A percentile compares a stretch with the other conserved stretches of the same genome.
Evolutionary conservation across 2,888 invertebrate genomes (phyloP).

Genomic region (Teinopalpus imperialis): DNA sequence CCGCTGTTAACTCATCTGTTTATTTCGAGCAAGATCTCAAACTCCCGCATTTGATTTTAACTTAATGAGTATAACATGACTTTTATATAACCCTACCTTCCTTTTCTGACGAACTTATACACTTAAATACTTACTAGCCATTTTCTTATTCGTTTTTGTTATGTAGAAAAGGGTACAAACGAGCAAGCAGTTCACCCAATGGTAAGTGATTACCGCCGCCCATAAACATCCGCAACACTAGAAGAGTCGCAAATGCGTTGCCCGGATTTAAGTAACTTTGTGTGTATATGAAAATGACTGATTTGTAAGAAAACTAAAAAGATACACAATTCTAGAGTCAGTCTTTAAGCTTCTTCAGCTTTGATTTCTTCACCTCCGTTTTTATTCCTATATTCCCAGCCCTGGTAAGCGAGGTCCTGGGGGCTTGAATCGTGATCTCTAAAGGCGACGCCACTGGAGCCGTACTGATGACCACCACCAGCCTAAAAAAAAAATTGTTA

Average conservation of each 20-base stretch:
- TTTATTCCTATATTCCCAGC: conserved; percentile 85
- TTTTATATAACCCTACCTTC: not conserved
- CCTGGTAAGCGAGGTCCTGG: conserved; percentile 88
- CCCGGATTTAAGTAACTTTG: too few species aligned
- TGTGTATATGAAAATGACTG: not conserved
- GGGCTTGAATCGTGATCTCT: conserved; percentile 80
- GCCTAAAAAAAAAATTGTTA: too few species aligned
- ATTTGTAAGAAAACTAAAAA: not conserved
- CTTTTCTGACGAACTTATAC: not conserved
- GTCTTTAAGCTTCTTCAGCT: conserved; percentile 59
- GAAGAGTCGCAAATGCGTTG: too few species aligned
- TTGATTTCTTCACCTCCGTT: conserved; percentile 75
- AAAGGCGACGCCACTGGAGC: conserved; percentile 83
- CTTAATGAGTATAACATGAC: not conserved
- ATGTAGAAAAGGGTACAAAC: too few species aligned
- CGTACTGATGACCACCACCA: conserved; percentile 57
- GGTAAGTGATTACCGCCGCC: too few species aligned
- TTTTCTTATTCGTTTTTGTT: too few species aligned
- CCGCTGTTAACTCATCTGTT: conserved; percentile 16
- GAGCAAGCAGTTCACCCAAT: too few species aligned
- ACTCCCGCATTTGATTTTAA: not conserved
- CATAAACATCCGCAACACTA: too few species aligned
- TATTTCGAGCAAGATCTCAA: conserved; percentile 1
- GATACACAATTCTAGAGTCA: conserved; percentile 27
- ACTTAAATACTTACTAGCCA: too few species aligned